These are phyloP conservation scores for Drosophila lacertosa DNA, from an alignment of 1,140 invertebrate species.

Conservation along the genomic window DNA sequence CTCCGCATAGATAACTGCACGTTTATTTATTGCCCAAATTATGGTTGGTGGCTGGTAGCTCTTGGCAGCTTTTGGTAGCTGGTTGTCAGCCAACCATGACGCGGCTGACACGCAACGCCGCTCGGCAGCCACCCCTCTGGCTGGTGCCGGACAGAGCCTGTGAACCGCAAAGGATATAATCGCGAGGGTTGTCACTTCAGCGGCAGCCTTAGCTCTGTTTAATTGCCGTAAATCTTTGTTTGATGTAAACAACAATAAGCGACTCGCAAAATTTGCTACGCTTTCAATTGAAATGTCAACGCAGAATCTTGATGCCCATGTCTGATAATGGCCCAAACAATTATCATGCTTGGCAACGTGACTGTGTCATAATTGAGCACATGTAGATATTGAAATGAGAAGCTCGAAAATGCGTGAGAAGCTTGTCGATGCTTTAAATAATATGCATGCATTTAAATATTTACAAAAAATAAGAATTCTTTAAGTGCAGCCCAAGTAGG, in stretches of 20 bases:
- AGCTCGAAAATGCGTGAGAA: neutral
- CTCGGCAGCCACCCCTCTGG: slow-evolving; percentile 20
- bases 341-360: slow-evolving; percentile 17
- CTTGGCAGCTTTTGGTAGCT: slow-evolving; percentile 17
- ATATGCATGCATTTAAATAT: neutral
- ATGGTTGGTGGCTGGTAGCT: slow-evolving; percentile 39
- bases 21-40: slow-evolving; percentile 78
- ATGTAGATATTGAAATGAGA: neutral
- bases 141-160: slow-evolving; percentile 55
- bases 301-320: slow-evolving; percentile 51
- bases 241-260: slow-evolving; percentile 80
- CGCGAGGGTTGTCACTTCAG: slow-evolving; percentile 72
- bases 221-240: slow-evolving; percentile 84
- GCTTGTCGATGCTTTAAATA: too few relatives aligned
- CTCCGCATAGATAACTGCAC: slow-evolving; percentile 76
- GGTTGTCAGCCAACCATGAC: slow-evolving; percentile 25
- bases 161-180: slow-evolving; percentile 78
- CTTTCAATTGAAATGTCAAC: slow-evolving; percentile 75
- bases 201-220: slow-evolving; percentile 57
- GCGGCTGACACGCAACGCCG: slow-evolving; percentile 68
- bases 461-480: slow-evolving; percentile 1
- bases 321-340: slow-evolving; percentile 48
- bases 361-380: slow-evolving; percentile 51
- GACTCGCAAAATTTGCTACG: slow-evolving; percentile 58
- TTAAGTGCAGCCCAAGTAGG: too few relatives aligned